Evolutionary conservation across 2,113 vertebrate genomes (phyloP), one percentile per base, ranked within the genome.

Genomic region (Percopsis transmontana): DNA sequence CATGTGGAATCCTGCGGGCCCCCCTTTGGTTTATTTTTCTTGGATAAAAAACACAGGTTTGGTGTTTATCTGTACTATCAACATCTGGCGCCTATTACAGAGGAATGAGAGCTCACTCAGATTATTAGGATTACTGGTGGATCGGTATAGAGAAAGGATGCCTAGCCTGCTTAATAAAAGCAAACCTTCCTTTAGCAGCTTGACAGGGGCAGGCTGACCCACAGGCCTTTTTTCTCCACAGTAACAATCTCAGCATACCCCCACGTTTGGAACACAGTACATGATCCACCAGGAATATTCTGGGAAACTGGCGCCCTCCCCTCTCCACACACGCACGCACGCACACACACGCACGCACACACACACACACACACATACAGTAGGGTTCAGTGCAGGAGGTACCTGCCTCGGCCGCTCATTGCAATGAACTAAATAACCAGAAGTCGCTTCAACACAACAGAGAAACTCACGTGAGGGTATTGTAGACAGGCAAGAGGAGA

Each of bases 71-170:
- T 80, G 81, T 68, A 58, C 81, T 71, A 87, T 90, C 90, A 70
- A 79, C 91, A 92, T 92, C 91, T 92, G 91, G 87, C 81, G 81
- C 71, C 84, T 85, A 90, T 92, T 91, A 90, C 53, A 58, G 78
- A 82, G 77, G 78, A 81, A 86, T 84, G 81, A 78, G 77, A 82
- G 85, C 2, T 51, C 60, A 78, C 79, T 76, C 63, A 79, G 91
- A 90, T 92, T 90, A 91, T 87, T 86, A 84, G 86, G 84, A 90
- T 91, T 90, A 89, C 76, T 74, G 67, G 48, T 73, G 79, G 84
- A 86, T 83, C 68, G 84, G 82, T 76, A 16, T 71, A 77, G 74
- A 76, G 79, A 78, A 74, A 33, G 82, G 80, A 87, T 79, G 81
- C 84, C 52, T 78, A 66, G 77, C 72, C 55, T 80, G 87, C 82